Conservation (phyloP, 2,113 vertebrate species). For the Bagarius yarrelli region DNA sequence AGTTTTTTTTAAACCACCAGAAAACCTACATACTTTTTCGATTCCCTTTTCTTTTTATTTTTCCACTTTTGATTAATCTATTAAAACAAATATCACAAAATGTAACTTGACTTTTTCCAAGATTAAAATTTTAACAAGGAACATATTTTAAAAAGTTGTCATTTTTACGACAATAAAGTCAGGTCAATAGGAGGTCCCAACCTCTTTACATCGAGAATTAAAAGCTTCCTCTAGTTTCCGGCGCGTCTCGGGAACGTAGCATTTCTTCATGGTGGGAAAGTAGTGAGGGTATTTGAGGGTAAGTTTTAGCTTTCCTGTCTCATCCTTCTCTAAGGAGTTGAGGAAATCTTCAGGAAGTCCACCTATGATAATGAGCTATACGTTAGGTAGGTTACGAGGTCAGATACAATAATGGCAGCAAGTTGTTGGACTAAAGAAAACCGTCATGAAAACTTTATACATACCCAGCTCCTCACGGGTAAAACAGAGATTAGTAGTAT, state of each 20-base stretch:
- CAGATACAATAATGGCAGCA: background rate
- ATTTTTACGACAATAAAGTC: too few species aligned
- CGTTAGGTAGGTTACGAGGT: too few species aligned
- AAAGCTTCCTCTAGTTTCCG: conserved; percentile 87
- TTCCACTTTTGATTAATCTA: too few species aligned
- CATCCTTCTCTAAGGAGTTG: conserved; percentile 83
- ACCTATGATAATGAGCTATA: conserved; percentile 64
- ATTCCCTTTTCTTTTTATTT: too few species aligned
- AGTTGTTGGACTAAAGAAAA: too few species aligned
- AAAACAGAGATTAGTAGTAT: conserved; percentile 85
- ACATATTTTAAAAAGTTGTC: too few species aligned
- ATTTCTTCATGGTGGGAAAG: conserved; percentile 96
- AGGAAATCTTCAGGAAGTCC: conserved; percentile 95
- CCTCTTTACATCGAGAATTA: conserved; percentile 95
- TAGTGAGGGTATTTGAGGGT: conserved; percentile 97
- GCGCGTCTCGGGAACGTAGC: conserved; percentile 85
- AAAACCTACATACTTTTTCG: too few species aligned
- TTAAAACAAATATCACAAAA: too few species aligned
- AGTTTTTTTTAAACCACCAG: too few species aligned
- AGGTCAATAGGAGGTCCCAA: conserved; percentile 45
- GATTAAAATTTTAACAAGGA: too few species aligned
- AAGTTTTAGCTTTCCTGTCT: conserved; percentile 82
- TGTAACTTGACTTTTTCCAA: too few species aligned
- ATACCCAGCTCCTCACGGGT: conserved; percentile 85
- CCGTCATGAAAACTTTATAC: conserved; percentile 20